Evolutionary conservation across 2,113 vertebrate species (phyloP).

Genomic region (Prionailurus bengalensis): DNA sequence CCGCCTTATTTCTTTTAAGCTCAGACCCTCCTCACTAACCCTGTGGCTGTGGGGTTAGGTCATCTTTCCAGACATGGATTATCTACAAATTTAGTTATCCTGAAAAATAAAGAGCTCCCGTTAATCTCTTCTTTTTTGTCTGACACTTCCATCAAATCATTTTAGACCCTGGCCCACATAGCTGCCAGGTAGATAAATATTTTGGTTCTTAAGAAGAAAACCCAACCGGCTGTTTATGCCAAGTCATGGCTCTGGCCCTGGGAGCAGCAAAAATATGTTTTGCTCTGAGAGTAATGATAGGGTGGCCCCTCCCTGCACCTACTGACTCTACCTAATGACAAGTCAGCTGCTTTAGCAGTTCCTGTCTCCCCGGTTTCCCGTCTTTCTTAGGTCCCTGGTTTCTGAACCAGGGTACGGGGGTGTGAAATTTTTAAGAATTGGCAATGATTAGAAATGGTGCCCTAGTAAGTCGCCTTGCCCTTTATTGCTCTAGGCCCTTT

Average conservation of each 20-base stretch:
- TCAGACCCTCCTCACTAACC: not conserved
- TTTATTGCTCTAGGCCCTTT: not conserved
- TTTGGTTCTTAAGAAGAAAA: constrained; percentile 64
- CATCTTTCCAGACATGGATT: not conserved
- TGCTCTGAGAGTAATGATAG: constrained; percentile 75
- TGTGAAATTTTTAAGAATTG: not conserved
- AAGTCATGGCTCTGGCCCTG: constrained; percentile 66
- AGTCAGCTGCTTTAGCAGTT: not conserved
- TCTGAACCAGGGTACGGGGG: not conserved
- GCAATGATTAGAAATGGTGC: not conserved
- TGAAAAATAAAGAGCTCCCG: not conserved
- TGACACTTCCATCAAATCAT: not conserved
- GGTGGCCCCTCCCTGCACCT: constrained; percentile 66
- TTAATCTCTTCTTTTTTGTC: not conserved
- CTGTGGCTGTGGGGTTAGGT: not conserved
- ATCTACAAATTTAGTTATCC: not conserved
- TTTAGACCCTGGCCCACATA: not conserved
- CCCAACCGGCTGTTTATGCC: constrained; percentile 61
- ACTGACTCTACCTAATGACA: constrained; percentile 48
- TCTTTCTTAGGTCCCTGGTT: not conserved
- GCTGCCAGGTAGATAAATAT: constrained; percentile 66
- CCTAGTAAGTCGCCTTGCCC: not conserved
- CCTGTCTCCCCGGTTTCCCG: constrained; percentile 44
- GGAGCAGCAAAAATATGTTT: constrained; percentile 75
- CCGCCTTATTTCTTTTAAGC: not conserved